A percentile compares a stretch with the other conserved stretches of the same genome.
Evolutionary conservation across 2,888 invertebrate species (phyloP).

Genomic region (Cerastis leucographa): DNA sequence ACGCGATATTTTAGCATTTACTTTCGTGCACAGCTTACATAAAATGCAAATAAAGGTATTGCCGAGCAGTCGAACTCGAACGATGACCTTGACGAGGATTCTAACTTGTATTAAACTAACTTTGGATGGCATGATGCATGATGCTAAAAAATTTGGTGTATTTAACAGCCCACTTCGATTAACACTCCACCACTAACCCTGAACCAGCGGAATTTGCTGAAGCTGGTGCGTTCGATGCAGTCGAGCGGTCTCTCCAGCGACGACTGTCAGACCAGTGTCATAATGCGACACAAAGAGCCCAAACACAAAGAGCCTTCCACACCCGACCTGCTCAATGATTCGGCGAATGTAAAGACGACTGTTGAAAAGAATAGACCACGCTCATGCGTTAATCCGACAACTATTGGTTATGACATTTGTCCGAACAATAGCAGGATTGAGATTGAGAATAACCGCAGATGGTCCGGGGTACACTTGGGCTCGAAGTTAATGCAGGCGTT

Average conservation of each 20-base stretch:
- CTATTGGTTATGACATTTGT: constrained; percentile 87
- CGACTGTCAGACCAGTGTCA: constrained; percentile 88
- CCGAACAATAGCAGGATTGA: constrained; percentile 88
- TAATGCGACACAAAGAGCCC: constrained; percentile 88
- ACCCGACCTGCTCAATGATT: constrained; percentile 91
- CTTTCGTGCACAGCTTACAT: constrained; percentile 89
- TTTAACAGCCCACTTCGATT: constrained; percentile 90
- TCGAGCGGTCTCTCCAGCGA: constrained; percentile 90
- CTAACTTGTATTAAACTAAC: constrained; percentile 77
- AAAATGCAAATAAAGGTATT: constrained; percentile 89
- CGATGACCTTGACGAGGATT: constrained; percentile 75
- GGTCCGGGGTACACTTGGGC: constrained; percentile 93
- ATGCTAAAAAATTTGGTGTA: constrained; percentile 87
- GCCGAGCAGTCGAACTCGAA: constrained; percentile 74
- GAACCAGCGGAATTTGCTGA: constrained; percentile 91
- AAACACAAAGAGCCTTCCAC: constrained; percentile 89
- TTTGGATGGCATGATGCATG: constrained; percentile 86
- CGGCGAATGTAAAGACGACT: constrained; percentile 87
- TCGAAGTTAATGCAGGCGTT: constrained; percentile 94
- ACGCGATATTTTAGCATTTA: constrained; percentile 78
- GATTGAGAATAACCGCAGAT: constrained; percentile 91
- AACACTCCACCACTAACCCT: constrained; percentile 89
- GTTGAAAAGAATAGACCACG: constrained; percentile 92
- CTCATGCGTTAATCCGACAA: constrained; percentile 92
- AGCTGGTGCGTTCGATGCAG: constrained; percentile 91